phyloP scores from a whole-genome alignment of 2,888 invertebrate species.

The Nomada goodeniana region DNA sequence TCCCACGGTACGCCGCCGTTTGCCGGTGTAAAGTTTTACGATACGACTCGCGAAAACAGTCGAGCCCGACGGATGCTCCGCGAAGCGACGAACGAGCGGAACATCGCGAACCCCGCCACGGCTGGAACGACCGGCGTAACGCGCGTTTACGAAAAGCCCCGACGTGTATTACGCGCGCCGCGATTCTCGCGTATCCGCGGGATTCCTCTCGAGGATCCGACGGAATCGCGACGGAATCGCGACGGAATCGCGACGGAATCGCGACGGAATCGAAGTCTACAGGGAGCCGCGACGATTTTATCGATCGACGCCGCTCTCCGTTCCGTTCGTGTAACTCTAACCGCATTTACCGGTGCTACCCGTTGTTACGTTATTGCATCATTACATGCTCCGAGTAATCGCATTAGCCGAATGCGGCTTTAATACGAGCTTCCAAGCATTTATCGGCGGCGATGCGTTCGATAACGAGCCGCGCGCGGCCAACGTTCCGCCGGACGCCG shows the following conservation, averaged over 20 bases:
- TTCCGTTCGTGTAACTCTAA: slow-evolving; percentile 59
- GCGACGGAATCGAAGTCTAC: neutral
- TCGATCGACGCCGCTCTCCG: slow-evolving; percentile 47
- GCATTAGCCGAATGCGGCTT: slow-evolving; percentile 69
- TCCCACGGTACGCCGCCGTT: slow-evolving; percentile 15
- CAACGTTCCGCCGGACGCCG: slow-evolving; percentile 33
- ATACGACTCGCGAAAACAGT: slow-evolving; percentile 41
- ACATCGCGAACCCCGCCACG: neutral
- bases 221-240: neutral
- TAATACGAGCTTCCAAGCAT: slow-evolving; percentile 61
- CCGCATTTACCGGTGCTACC: slow-evolving; percentile 63
- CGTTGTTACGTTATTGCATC: slow-evolving; percentile 68
- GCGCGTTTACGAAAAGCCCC: neutral
- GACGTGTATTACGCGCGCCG: too few relatives aligned
- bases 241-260: neutral
- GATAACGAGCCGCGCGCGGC: slow-evolving; percentile 65
- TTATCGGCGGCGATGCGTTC: slow-evolving; percentile 68
- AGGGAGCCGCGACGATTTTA: slow-evolving; percentile 33
- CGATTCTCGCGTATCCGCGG: neutral
- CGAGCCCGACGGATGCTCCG: slow-evolving; percentile 1
- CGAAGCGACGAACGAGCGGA: neutral
- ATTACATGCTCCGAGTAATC: slow-evolving; percentile 68
- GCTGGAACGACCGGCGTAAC: slow-evolving; percentile 8
- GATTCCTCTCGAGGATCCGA: neutral
- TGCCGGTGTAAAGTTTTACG: slow-evolving; percentile 41